A percentile compares a stretch with the other conserved stretches of the same genome.
These are phyloP conservation scores for Stylophora pistillata DNA, from an alignment of 64 coral and sea anemone species.

Conservation along the genomic window DNA sequence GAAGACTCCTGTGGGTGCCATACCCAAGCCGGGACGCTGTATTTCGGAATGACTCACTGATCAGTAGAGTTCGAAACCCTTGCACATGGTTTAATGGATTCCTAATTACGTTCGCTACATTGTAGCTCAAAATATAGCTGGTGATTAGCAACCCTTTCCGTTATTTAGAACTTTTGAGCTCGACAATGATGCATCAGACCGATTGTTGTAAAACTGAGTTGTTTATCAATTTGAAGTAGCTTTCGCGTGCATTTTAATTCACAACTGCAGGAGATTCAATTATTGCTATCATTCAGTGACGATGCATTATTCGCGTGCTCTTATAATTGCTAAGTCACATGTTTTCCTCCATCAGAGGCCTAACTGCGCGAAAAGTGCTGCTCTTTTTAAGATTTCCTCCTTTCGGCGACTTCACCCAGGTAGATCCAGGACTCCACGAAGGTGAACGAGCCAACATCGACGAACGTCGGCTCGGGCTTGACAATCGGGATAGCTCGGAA, in stretches of 20 bases:
- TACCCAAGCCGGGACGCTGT: not conserved
- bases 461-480: constrained; percentile 51
- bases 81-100: not conserved
- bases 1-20: too few relatives aligned
- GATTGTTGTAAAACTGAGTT: too few relatives aligned
- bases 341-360: constrained; percentile 33
- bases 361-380: constrained; percentile 11
- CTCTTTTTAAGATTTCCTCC: constrained; percentile 19
- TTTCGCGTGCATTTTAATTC: too few relatives aligned
- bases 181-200: too few relatives aligned
- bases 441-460: constrained; percentile 57
- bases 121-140: too few relatives aligned
- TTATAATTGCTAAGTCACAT: not conserved
- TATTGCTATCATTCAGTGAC: not conserved
- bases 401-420: constrained; percentile 4
- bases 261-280: too few relatives aligned
- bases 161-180: too few relatives aligned
- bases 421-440: constrained; percentile 60
- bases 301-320: not conserved
- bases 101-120: too few relatives aligned
- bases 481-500: constrained; percentile 47
- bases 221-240: too few relatives aligned
- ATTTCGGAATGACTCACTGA: not conserved
- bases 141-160: too few relatives aligned
- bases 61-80: not conserved